Conservation (phyloP, 2,113 vertebrate genomes). For the Psettodes erumei region DNA sequence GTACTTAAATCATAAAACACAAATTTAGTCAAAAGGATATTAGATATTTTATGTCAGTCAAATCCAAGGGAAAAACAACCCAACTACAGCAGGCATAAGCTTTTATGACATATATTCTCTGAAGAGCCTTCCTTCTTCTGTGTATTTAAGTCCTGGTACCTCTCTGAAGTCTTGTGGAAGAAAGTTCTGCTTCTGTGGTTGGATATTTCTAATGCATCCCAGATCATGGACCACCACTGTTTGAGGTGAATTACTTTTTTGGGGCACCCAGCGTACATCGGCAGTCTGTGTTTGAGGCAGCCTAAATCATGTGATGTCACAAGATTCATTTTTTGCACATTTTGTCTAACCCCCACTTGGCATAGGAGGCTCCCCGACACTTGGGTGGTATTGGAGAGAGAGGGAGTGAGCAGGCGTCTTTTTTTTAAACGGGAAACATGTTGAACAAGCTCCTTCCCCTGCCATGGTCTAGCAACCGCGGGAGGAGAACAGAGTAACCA, state of each 20-base stretch:
- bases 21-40: constrained; percentile 7
- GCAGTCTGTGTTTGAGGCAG: constrained; percentile 68
- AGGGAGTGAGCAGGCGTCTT: constrained; percentile 51
- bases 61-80: not conserved
- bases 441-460: constrained; percentile 83
- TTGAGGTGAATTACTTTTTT: constrained; percentile 60
- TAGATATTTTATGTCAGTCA: not conserved
- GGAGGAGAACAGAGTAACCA: constrained; percentile 80
- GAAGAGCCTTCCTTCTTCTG: constrained; percentile 3
- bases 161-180: constrained; percentile 45
- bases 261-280: constrained; percentile 44
- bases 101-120: constrained; percentile 5
- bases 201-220: constrained; percentile 58
- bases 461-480: constrained; percentile 77
- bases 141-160: constrained; percentile 33
- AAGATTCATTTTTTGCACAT: constrained; percentile 57
- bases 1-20: not conserved
- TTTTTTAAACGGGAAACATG: constrained; percentile 77
- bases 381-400: constrained; percentile 82
- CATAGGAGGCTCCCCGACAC: constrained; percentile 60
- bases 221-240: constrained; percentile 72
- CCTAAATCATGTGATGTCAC: constrained; percentile 83
- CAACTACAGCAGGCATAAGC: constrained; percentile 17
- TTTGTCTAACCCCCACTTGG: constrained; percentile 56
- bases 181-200: constrained; percentile 53